Conservation (phyloP, 2,888 invertebrate species). For the Drosophila kambysellisi region DNA sequence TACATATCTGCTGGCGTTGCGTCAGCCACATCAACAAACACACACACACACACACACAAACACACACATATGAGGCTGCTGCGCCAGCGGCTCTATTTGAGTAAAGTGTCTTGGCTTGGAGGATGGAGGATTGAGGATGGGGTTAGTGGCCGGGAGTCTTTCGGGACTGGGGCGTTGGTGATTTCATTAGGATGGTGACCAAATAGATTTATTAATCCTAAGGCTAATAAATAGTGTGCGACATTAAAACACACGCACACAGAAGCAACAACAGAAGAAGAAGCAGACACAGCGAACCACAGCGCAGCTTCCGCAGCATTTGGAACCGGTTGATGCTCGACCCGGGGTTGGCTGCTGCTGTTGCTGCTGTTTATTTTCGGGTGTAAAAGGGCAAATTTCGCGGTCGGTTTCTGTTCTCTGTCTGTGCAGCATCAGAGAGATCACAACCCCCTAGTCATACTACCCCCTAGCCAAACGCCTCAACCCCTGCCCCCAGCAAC, state of each 20-base stretch:
- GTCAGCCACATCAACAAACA: slow-evolving; percentile 66
- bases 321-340: slow-evolving; percentile 43
- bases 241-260: slow-evolving; percentile 57
- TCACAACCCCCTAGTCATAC: slow-evolving; percentile 20
- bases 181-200: slow-evolving; percentile 83
- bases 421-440: slow-evolving; percentile 54
- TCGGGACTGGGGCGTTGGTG: slow-evolving; percentile 53
- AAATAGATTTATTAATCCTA: slow-evolving; percentile 85
- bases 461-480: neutral
- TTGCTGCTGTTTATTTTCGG: slow-evolving; percentile 52
- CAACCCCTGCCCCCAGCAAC: neutral
- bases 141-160: slow-evolving; percentile 10
- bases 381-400: slow-evolving; percentile 62
- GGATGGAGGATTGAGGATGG: neutral
- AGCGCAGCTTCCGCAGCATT: slow-evolving; percentile 41
- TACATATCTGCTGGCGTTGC: slow-evolving; percentile 70
- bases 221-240: slow-evolving; percentile 84
- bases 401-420: slow-evolving; percentile 28
- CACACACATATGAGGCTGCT: slow-evolving; percentile 35
- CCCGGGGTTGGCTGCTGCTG: slow-evolving; percentile 43
- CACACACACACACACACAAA: slow-evolving; percentile 48
- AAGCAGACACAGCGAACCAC: slow-evolving; percentile 47
- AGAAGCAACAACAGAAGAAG: neutral
- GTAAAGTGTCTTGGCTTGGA: slow-evolving; percentile 1
- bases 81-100: slow-evolving; percentile 35